Base-by-base conservation (phyloP, 2,113 vertebrate species). In the Tamias sibiricus region DNA sequence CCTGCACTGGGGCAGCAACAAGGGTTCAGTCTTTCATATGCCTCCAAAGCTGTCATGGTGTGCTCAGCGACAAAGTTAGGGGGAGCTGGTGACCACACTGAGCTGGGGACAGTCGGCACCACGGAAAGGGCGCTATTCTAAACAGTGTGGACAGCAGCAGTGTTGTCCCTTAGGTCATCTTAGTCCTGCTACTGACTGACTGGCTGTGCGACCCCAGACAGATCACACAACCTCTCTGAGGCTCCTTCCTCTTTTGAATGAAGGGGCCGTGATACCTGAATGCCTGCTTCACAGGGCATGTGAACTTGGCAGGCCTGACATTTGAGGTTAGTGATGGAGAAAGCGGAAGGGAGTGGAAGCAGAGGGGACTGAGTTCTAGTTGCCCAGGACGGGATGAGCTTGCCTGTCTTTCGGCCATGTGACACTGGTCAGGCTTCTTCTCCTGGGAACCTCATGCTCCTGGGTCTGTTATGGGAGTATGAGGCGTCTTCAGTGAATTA, bases 81-180 rank as follows among this genome's bases (percentile, higher is more conserved):
- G 64, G 4, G 35, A 11, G 4, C 10, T 22, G 54, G 8, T 13
- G 69, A 26, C 54, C 20, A 19, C 11, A 12, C 7, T 30, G 32
- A 47, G 13, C 62, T 86, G n/a, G 9, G 52, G 20, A 32, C 28
- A 40, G 13, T 28, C 0, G 8, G 12, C 0, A 2, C 26, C 0
- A 0, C 12, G 40, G 8, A 89, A 35, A 81, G 52, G 49, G 32
- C 57, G 6, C 54, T 68, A 4, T 54, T 76, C 44, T 62, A 37
- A 54, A 64, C 49, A 64, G 32, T 7, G 3, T 32, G 30, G 90
- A 68, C 44, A 47, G n/a, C 12, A 2, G 5, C 26, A 28, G 14
- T 30, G 3, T 16, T 52, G 37, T 44, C n/a, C 69, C 16, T 24
- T n/a, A 40, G 37, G 74, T 20, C 20, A 7, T 35, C 59, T 52